Conservation (phyloP, 2,797 vertebrate species). For the Rhodeus uyekii region DNA sequence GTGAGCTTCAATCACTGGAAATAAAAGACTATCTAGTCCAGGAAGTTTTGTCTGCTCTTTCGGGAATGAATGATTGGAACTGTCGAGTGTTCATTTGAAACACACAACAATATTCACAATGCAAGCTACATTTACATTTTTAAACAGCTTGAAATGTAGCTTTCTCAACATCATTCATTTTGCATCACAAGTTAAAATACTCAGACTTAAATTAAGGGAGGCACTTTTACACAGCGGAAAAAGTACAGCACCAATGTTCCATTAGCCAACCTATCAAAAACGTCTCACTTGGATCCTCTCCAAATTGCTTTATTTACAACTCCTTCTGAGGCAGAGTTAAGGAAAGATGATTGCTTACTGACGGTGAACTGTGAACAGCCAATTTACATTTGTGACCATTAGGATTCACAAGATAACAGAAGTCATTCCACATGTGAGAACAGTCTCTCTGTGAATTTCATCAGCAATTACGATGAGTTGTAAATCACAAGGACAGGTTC, state of each 20-base stretch:
- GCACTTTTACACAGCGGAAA: background rate
- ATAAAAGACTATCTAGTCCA: background rate
- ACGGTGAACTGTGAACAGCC: background rate
- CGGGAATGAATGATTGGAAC: background rate
- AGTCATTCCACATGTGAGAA: background rate
- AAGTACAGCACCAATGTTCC: background rate
- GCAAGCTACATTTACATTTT: background rate
- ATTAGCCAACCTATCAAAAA: background rate
- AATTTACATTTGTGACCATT: slow-evolving; percentile 17
- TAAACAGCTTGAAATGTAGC: background rate
- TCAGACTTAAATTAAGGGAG: background rate
- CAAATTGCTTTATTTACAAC: background rate
- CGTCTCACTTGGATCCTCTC: background rate
- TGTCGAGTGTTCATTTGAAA: background rate
- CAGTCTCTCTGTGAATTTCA: background rate
- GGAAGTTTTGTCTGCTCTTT: background rate
- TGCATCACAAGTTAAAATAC: background rate
- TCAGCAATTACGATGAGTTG: background rate
- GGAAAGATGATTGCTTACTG: background rate
- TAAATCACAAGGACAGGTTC: background rate
- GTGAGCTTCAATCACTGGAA: background rate
- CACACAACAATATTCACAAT: background rate
- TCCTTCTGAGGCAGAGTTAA: background rate
- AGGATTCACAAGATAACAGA: slow-evolving; percentile 3
- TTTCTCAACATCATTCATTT: background rate